Evolutionary conservation across 2,797 vertebrate species (phyloP), one percentile per base, ranked within the genome.

Genomic region (Scarus forsteni): DNA sequence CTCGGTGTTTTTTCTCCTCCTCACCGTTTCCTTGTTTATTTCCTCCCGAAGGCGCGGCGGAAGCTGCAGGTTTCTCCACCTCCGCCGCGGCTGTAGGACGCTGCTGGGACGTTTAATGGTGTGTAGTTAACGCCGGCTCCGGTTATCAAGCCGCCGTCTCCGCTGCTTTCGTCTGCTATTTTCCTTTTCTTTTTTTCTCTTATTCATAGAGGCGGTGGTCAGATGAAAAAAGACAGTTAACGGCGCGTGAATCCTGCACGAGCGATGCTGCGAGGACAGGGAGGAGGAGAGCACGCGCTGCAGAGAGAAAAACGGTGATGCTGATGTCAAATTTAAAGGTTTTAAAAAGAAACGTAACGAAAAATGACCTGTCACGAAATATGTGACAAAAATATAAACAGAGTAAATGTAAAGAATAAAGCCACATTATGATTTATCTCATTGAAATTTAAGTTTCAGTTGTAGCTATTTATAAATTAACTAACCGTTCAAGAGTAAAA

Each of bases 81-180:
- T 61, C 10, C 94, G 94, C 93, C 88, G 77, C 66, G 55, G 46
- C 38, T 42, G 59, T 46, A 56, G 93, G 51, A 53, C 51, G 27
- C 12, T 15, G 14, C 13, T 91, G 95, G 95, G 94, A 95, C 94
- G 87, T 94, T 94, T 95, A 60, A 96, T 95, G 94, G 95, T 95
- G 96, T 94, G 38, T 92, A 92, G 91, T 93, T 93, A 89, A 90
- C 89, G 92, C 91, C 93, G 38, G 92, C 92, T 88, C 90, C 93
- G 94, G 94, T 93, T 91, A 93, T 88, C 90, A 89, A 92, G 73
- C 53, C 84, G 90, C 94, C 67, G 94, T 93, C 91, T 94, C 27
- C 91, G 81, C 91, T 27, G 27, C 4, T 27, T 92, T 94, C 95
- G 18, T 64, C 48, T 51, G 71, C 69, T 66, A 60, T 73, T 74